phyloP scores from a whole-genome alignment of 2,888 invertebrate genomes.

The Rhabditoides inermis region DNA sequence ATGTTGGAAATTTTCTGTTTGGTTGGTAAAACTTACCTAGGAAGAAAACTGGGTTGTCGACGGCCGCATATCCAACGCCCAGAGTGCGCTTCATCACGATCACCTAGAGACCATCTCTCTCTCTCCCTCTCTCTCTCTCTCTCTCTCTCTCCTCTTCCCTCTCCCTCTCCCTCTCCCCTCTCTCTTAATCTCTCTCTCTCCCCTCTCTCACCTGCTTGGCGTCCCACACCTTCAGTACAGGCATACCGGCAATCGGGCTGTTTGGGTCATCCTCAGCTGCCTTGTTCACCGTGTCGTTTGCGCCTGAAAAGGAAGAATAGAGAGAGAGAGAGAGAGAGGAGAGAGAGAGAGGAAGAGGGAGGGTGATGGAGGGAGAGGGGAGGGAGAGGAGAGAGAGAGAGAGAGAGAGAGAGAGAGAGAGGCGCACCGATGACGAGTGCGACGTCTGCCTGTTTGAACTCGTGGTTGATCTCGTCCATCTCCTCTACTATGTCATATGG shows the following conservation, averaged over 20 bases:
- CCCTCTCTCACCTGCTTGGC: slow-evolving; percentile 65
- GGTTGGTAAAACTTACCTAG: too few species aligned
- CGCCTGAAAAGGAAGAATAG: slow-evolving; percentile 61
- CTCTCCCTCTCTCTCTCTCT: too few species aligned
- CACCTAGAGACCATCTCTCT: slow-evolving; percentile 58
- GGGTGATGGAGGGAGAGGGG: too few species aligned
- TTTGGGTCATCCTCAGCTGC: slow-evolving; percentile 83
- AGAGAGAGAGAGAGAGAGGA: too few species aligned
- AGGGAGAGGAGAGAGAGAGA: too few species aligned
- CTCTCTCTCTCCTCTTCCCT: not conserved
- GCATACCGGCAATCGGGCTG: slow-evolving; percentile 85
- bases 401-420: too few species aligned
- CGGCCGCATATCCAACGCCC: slow-evolving; percentile 80
- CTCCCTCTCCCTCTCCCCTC: not conserved
- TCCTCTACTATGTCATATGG: slow-evolving; percentile 79
- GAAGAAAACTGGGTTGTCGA: slow-evolving; percentile 85
- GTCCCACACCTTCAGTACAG: slow-evolving; percentile 78
- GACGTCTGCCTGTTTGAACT: slow-evolving; percentile 74
- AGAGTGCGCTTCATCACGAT: slow-evolving; percentile 82
- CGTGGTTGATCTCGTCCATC: slow-evolving; percentile 85
- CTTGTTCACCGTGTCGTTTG: slow-evolving; percentile 83
- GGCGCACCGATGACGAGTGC: slow-evolving; percentile 66
- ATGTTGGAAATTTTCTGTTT: too few species aligned
- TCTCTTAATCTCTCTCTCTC: not conserved
- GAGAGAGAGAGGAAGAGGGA: too few species aligned